Percentiles rank a stretch among this genome's conserved stretches.
phyloP scores from a whole-genome alignment of 2,113 vertebrate genomes.

The Tetraodon nigroviridis region DNA sequence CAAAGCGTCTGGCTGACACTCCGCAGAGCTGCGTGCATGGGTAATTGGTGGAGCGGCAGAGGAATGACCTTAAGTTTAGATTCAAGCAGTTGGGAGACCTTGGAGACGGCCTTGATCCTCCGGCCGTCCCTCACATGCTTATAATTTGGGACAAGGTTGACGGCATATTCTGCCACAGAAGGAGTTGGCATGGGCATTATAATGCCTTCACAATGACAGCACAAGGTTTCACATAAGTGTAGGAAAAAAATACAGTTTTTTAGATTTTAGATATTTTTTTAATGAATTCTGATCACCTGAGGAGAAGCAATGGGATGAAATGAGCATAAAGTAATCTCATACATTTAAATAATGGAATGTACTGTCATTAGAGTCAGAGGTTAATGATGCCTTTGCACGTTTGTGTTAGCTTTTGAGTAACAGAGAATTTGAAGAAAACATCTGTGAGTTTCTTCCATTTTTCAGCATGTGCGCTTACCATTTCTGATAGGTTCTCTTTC shows the following conservation, averaged over 20 bases:
- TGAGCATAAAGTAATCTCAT: no score
- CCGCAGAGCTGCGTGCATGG: conserved; percentile 53
- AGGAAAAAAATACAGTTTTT: neutral
- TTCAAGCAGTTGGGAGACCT: conserved; percentile 64
- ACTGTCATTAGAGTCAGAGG: no score
- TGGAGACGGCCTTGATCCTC: conserved; percentile 56
- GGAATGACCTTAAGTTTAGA: conserved; percentile 68
- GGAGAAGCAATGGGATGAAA: conserved; percentile 5
- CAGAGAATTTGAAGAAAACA: no score
- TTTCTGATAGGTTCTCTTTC: no score
- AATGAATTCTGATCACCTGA: neutral
- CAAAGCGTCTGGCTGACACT: conserved; percentile 59
- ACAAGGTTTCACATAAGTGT: conserved; percentile 16
- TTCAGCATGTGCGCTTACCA: no score
- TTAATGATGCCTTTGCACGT: no score
- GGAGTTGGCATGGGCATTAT: conserved; percentile 17
- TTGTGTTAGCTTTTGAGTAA: no score
- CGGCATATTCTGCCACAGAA: conserved; percentile 24
- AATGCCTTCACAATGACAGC: conserved; percentile 28
- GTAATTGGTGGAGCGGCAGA: conserved; percentile 67
- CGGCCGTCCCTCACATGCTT: conserved; percentile 50
- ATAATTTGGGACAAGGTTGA: conserved; percentile 28
- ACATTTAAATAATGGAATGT: no score
- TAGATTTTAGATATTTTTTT: no score
- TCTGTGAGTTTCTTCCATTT: no score